phyloP scores from a whole-genome alignment of 2,797 vertebrate species.

The Eleutherodactylus coqui region DNA sequence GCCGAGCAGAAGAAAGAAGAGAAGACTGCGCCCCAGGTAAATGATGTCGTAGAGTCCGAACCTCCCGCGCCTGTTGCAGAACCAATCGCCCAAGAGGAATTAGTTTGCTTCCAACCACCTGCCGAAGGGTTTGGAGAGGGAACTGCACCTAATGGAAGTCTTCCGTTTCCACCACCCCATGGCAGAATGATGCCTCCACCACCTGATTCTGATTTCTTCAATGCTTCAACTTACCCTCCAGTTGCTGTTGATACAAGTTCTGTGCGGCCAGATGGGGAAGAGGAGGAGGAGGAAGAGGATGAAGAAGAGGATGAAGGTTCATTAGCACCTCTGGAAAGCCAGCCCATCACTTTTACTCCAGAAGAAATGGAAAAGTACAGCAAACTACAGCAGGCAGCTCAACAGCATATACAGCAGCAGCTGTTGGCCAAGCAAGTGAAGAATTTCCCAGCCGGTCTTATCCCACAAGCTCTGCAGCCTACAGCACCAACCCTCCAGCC shows the following conservation, averaged over 20 bases:
- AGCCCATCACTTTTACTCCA: constrained; percentile 96
- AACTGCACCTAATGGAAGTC: constrained; percentile 69
- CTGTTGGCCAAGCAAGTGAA: constrained; percentile 97
- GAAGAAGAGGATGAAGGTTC: constrained; percentile 80
- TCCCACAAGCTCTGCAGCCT: constrained; percentile 77
- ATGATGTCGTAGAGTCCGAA: constrained; percentile 69
- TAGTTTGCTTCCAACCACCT: constrained; percentile 55
- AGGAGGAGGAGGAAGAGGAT: constrained; percentile 72
- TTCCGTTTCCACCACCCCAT: constrained; percentile 71
- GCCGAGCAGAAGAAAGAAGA: constrained; percentile 75
- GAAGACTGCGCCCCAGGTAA: constrained; percentile 64
- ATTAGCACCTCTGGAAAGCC: constrained; percentile 93
- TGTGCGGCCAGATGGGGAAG: constrained; percentile 71
- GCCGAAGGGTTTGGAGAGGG: constrained; percentile 68
- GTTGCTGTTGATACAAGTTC: constrained; percentile 84
- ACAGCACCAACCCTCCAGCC: constrained; percentile 85
- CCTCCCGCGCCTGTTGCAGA: constrained; percentile 69
- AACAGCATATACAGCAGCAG: constrained; percentile 99
- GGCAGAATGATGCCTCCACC: constrained; percentile 85
- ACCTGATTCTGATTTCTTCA: constrained; percentile 80
- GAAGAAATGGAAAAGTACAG: constrained; percentile 99
- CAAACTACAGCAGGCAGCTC: constrained; percentile 96
- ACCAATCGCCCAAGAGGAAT: constrained; percentile 69
- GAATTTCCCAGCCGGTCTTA: constrained; percentile 85
- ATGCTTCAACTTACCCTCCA: constrained; percentile 84